Evolutionary conservation across 1,140 invertebrate species (phyloP).

Genomic region (Drosophila subpulchrella): DNA sequence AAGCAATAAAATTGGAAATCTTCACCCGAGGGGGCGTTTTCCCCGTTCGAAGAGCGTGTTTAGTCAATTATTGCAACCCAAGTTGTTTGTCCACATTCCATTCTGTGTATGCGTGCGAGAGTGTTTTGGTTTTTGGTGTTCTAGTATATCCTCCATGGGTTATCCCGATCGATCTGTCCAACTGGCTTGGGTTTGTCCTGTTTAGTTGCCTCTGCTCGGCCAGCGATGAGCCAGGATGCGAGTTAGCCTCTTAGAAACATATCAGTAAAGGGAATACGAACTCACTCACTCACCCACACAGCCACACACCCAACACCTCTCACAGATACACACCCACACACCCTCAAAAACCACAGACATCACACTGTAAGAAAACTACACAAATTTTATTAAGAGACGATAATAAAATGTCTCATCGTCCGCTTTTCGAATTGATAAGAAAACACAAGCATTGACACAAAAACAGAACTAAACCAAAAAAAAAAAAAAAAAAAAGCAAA

Average conservation of each 20-base stretch:
- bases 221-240: conserved; percentile 66
- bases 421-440: conserved; percentile 70
- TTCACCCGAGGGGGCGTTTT: neutral
- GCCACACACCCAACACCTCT: conserved; percentile 14
- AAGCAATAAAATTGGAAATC: conserved; percentile 52
- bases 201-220: conserved; percentile 26
- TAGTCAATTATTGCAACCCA: conserved; percentile 46
- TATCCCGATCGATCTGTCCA: conserved; percentile 31
- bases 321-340: conserved; percentile 39
- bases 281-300: conserved; percentile 36
- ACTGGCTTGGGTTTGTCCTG: conserved; percentile 31
- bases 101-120: conserved; percentile 31
- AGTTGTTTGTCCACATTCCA: conserved; percentile 46
- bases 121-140: conserved; percentile 15
- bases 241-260: conserved; percentile 83
- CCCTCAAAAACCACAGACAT: conserved; percentile 20
- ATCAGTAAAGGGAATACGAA: conserved; percentile 71
- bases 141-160: conserved; percentile 16
- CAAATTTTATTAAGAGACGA: conserved; percentile 72
- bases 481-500: conserved; percentile 9
- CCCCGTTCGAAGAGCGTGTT: conserved; percentile 7
- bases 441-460: conserved; percentile 20
- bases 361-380: conserved; percentile 67
- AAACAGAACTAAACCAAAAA: conserved; percentile 11
- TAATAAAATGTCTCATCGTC: conserved; percentile 68